Evolutionary conservation across 2,113 vertebrate species (phyloP).

Genomic region (Tachuris rubrigastra): DNA sequence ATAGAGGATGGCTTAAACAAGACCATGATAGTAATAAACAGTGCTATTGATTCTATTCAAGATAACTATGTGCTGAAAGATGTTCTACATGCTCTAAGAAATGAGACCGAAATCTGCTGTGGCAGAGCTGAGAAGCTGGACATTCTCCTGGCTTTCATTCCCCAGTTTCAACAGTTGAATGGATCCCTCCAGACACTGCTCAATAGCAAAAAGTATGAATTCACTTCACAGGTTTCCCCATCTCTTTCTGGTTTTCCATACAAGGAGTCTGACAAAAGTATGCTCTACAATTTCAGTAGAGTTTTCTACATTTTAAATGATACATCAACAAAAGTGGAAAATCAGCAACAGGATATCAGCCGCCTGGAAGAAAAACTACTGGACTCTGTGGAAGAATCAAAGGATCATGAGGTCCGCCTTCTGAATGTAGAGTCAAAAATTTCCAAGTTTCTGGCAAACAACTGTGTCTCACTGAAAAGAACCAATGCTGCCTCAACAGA

Average conservation of each 20-base stretch:
- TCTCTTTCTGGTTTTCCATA: neutral
- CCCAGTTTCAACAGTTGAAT: constrained; percentile 67
- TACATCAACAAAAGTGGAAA: constrained; percentile 31
- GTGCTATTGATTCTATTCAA: constrained; percentile 75
- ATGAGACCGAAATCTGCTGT: constrained; percentile 43
- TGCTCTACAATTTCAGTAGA: constrained; percentile 28
- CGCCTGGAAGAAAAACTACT: constrained; percentile 54
- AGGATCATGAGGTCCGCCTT: constrained; percentile 63
- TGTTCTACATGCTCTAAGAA: neutral
- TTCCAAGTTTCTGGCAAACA: constrained; percentile 62
- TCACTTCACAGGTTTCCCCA: constrained; percentile 24
- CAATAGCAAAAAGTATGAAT: neutral
- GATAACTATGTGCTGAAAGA: constrained; percentile 74
- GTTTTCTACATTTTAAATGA: constrained; percentile 66
- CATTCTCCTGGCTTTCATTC: constrained; percentile 60
- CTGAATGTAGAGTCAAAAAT: constrained; percentile 73
- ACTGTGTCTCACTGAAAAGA: constrained; percentile 59
- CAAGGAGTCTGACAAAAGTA: neutral
- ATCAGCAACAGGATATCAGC: constrained; percentile 51
- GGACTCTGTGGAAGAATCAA: neutral
- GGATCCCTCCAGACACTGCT: constrained; percentile 66
- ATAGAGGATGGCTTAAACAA: constrained; percentile 81
- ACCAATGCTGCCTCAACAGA: neutral
- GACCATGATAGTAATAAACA: constrained; percentile 77
- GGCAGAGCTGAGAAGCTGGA: constrained; percentile 58